Evolutionary conservation across 2,113 vertebrate species (phyloP).

Genomic region (Solea solea): DNA sequence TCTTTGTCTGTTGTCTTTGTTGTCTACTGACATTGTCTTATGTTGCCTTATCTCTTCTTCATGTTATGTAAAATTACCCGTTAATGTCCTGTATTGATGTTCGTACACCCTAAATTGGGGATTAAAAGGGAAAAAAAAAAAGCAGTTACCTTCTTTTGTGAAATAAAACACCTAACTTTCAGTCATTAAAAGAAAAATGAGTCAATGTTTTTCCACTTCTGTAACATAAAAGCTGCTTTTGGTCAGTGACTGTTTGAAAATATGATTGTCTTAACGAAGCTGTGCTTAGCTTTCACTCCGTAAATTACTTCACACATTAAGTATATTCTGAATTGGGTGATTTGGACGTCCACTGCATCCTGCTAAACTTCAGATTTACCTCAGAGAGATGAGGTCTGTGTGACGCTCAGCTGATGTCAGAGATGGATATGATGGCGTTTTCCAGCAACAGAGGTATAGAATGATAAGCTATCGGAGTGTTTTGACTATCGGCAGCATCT

Average conservation of each 20-base stretch:
- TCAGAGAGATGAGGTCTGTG: constrained; percentile 1
- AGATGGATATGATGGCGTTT: constrained; percentile 30
- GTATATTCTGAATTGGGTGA: constrained; percentile 6
- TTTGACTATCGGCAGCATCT: constrained; percentile 67
- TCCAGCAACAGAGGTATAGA: constrained; percentile 15
- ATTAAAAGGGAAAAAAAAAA: too few relatives aligned
- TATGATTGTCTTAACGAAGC: constrained; percentile 1
- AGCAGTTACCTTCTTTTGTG: too few relatives aligned
- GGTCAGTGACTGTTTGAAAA: background rate
- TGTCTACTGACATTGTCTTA: too few relatives aligned
- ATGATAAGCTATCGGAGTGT: constrained; percentile 47
- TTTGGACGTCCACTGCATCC: background rate
- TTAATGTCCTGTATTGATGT: too few relatives aligned
- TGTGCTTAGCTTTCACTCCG: constrained; percentile 7
- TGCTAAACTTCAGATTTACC: background rate
- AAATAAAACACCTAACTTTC: too few relatives aligned
- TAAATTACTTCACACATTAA: constrained; percentile 25
- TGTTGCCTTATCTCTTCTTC: too few relatives aligned
- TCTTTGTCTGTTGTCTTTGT: too few relatives aligned
- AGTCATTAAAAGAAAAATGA: too few relatives aligned
- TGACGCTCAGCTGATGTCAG: constrained; percentile 28
- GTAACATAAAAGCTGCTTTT: background rate
- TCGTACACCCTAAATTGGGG: too few relatives aligned
- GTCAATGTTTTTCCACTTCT: background rate
- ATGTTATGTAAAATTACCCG: too few relatives aligned